These are phyloP conservation scores for Gambusia holbrooki DNA, from an alignment of 2,113 vertebrate genomes.

Conservation along the genomic window DNA sequence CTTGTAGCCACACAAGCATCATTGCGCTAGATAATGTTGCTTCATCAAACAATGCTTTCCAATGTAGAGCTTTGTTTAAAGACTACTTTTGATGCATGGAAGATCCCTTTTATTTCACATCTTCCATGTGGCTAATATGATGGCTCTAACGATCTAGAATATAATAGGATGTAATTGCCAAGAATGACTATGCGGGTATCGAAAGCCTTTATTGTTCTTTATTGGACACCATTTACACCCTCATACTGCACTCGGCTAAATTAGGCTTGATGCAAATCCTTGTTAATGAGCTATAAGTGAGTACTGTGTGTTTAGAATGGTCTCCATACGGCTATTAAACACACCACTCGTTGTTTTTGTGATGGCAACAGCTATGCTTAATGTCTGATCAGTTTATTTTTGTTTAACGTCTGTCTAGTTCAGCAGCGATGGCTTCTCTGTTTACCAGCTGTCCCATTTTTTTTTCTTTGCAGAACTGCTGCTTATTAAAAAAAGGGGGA, in stretches of 20 bases:
- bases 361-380: conserved; percentile 38
- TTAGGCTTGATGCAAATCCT: conserved; percentile 73
- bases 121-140: conserved; percentile 67
- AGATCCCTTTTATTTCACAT: conserved; percentile 58
- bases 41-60: conserved; percentile 39
- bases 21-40: conserved; percentile 7
- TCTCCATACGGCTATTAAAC: conserved; percentile 58
- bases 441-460: conserved; percentile 66
- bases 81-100: conserved; percentile 49
- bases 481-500: conserved; percentile 38
- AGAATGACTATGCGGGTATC: conserved; percentile 52
- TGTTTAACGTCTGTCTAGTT: conserved; percentile 54
- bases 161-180: conserved; percentile 70
- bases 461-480: conserved; percentile 44
- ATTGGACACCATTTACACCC: conserved; percentile 68
- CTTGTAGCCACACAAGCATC: conserved; percentile 14
- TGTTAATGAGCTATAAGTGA: conserved; percentile 69
- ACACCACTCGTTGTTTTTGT: conserved; percentile 37
- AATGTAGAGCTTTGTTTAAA: conserved; percentile 32
- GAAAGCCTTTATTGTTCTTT: conserved; percentile 73
- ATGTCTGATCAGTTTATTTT: conserved; percentile 65
- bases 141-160: conserved; percentile 58
- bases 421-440: conserved; percentile 45
- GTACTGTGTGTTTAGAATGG: conserved; percentile 64
- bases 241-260: conserved; percentile 70